Percentiles rank a stretch among this genome's conserved stretches.
These are phyloP conservation scores for Rhamnusium bicolor DNA, from an alignment of 2,888 invertebrate species.

Conservation along the genomic window DNA sequence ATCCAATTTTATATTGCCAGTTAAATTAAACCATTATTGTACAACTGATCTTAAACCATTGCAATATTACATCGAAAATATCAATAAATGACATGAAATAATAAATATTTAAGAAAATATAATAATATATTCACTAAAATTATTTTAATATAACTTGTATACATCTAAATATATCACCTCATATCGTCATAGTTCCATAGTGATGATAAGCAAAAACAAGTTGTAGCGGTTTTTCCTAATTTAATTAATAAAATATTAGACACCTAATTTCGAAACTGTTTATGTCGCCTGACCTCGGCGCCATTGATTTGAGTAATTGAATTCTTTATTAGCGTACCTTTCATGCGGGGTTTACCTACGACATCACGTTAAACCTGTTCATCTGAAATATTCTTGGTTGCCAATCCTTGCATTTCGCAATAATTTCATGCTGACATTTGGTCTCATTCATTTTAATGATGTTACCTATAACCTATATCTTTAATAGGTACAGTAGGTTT, in stretches of 20 bases:
- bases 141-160: no score
- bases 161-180: no score
- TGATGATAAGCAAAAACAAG: no score
- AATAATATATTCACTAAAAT: no score
- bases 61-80: no score
- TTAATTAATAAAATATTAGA: background rate
- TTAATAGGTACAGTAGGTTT: background rate
- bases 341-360: constrained; percentile 7
- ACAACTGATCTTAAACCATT: no score
- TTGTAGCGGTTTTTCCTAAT: constrained; percentile 1
- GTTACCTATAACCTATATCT: constrained; percentile 17
- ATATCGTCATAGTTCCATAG: no score
- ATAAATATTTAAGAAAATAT: no score
- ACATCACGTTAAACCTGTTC: constrained; percentile 14
- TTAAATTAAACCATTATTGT: no score
- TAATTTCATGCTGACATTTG: constrained; percentile 18
- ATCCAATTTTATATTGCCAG: no score
- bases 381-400: constrained; percentile 6
- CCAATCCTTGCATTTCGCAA: constrained; percentile 18
- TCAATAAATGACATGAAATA: no score
- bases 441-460: constrained; percentile 8
- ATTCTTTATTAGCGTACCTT: background rate
- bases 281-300: background rate
- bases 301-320: constrained; percentile 7
- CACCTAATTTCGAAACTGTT: background rate